A percentile compares a stretch with the other conserved stretches of the same genome.
phyloP scores from a whole-genome alignment of 2,888 invertebrate species.

The Hyalella azteca region DNA sequence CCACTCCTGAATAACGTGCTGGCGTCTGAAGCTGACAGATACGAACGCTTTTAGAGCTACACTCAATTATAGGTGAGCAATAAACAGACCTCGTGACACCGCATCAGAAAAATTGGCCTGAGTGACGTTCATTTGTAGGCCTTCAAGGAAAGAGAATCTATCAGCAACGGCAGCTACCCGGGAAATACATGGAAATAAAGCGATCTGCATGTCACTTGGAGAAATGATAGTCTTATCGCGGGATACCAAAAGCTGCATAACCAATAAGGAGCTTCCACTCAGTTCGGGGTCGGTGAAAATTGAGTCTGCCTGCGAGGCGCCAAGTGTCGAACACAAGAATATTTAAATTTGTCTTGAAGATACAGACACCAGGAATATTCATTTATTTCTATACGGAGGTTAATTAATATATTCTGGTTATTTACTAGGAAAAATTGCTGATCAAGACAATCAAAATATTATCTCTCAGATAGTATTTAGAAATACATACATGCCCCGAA shows the following conservation, averaged over 20 bases:
- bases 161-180: background rate
- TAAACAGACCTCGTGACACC: background rate
- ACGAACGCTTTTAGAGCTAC: background rate
- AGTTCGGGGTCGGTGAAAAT: background rate
- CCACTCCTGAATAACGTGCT: too few species aligned
- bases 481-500: too few species aligned
- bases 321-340: background rate
- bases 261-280: background rate
- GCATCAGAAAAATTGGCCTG: background rate
- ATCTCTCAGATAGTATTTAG: too few species aligned
- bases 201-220: background rate
- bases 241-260: background rate
- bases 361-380: too few species aligned
- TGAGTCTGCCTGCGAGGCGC: too few species aligned
- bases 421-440: too few species aligned
- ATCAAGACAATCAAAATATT: too few species aligned
- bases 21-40: too few species aligned
- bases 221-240: background rate
- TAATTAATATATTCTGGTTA: too few species aligned
- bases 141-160: conserved; percentile 9
- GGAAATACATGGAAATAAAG: background rate
- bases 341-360: too few species aligned
- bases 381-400: too few species aligned
- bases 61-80: background rate
- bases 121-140: conserved; percentile 8